These are phyloP conservation scores for Diabrotica balteata DNA, from an alignment of 2,888 invertebrate genomes.

Conservation along the genomic window DNA sequence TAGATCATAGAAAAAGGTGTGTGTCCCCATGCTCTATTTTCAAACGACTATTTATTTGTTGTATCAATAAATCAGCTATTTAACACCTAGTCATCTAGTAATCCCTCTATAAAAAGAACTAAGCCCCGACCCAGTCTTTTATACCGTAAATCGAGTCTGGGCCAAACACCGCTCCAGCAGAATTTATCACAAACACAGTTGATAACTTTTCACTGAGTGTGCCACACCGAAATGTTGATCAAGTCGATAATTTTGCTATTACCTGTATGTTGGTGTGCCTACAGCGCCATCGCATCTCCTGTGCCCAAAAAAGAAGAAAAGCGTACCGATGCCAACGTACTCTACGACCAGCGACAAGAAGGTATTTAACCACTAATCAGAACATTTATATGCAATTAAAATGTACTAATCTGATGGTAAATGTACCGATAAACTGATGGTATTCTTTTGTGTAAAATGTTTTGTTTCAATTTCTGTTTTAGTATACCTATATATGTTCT, in stretches of 20 bases:
- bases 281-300: constrained; percentile 51
- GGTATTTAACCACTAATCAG: constrained; percentile 57
- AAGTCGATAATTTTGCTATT: constrained; percentile 22
- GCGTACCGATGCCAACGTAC: constrained; percentile 32
- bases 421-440: no score
- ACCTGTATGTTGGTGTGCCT: constrained; percentile 10
- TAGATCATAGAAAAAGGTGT: no score
- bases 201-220: constrained; percentile 35
- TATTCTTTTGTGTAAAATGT: no score
- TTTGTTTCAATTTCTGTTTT: no score
- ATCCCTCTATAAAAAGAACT: neutral
- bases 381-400: no score
- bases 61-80: no score
- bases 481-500: no score
- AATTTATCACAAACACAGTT: constrained; percentile 22
- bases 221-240: constrained; percentile 24
- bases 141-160: constrained; percentile 43
- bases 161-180: constrained; percentile 14
- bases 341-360: constrained; percentile 79
- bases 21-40: no score
- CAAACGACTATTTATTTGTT: no score
- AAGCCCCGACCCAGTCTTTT: constrained; percentile 15
- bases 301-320: constrained; percentile 43
- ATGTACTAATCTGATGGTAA: no score
- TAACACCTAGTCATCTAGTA: neutral